Evolutionary conservation across 2,888 invertebrate species (phyloP), one percentile per base, ranked within the genome.

Genomic region (Bruchidius siliquastri): DNA sequence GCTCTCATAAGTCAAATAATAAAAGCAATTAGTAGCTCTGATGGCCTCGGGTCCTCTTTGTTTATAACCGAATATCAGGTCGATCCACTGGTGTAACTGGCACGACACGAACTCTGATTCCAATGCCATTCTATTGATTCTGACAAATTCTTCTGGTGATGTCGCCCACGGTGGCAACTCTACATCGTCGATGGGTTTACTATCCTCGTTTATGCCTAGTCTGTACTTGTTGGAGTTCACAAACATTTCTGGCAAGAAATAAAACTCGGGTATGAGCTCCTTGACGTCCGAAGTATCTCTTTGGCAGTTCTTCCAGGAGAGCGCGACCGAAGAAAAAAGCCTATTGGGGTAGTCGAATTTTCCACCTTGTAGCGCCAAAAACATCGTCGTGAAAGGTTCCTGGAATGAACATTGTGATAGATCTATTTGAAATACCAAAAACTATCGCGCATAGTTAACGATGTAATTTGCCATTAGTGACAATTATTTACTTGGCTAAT

Each of bases 361-460:
- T 76, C 99, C 99, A 70, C 98, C 98, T 89, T 99, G 99, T 70
- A 99, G 90, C 68, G 97, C 95, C 80, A 99, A 90, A 89, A 98
- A 99, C 96, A 99, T 97, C 67, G 98, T 97, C n/a, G 98, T 98
- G 89, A 99, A 97, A 0, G 99, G 99, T 88, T 99, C 99, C 96
- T 96, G 86, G n/a, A 73, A 72, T 72, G 73, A 73, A 70, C 20
- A 20, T 13, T 10, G 3, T 2, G 8, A 8, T 26, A 26, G 26
- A n/a, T n/a, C 8, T 68, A 21, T 68, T 26, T 26, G 2, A 26
- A n/a, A n/a, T n/a, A n/a, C n/a, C n/a, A n/a, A n/a, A n/a, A n/a
- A n/a, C n/a, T n/a, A n/a, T n/a, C n/a, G n/a, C n/a, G n/a, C n/a
- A n/a, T n/a, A n/a, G n/a, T n/a, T n/a, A n/a, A n/a, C n/a, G n/a